Evolutionary conservation across 2,888 invertebrate genomes (phyloP).

Genomic region (Lasioglossum figueresi): DNA sequence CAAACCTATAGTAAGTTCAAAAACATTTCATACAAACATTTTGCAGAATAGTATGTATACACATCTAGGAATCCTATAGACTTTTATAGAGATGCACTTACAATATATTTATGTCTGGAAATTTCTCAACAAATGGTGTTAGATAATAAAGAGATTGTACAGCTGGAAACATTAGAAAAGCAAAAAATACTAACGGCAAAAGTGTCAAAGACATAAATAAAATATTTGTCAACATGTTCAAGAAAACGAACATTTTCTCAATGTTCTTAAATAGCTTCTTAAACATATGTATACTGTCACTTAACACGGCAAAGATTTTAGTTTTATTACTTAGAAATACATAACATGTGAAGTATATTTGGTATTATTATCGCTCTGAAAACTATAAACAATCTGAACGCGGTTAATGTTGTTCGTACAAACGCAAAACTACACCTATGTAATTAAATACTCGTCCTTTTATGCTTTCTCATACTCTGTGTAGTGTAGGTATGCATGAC

Average conservation of each 20-base stretch:
- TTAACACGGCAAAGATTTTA: neutral
- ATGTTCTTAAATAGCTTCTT: neutral
- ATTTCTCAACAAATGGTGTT: slow-evolving; percentile 77
- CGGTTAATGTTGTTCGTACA: slow-evolving; percentile 8
- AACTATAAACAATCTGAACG: neutral
- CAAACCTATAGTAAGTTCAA: neutral
- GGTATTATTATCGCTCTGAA: neutral
- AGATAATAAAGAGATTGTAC: slow-evolving; percentile 79
- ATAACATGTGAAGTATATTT: neutral
- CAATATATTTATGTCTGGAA: slow-evolving; percentile 41
- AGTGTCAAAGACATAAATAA: slow-evolving; percentile 77
- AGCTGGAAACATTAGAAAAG: slow-evolving; percentile 76
- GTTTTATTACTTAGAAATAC: neutral
- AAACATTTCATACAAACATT: neutral
- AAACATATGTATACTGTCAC: neutral
- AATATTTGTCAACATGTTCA: slow-evolving; percentile 63
- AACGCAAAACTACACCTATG: neutral
- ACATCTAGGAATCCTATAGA: neutral
- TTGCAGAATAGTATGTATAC: neutral
- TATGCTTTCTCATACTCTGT: slow-evolving; percentile 61
- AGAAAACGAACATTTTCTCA: neutral
- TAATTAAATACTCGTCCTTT: slow-evolving; percentile 48
- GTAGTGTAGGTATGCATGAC: slow-evolving; percentile 63
- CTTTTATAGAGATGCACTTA: slow-evolving; percentile 39
- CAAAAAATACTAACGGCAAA: slow-evolving; percentile 78